Percentiles rank a stretch among this genome's conserved stretches.
These are phyloP conservation scores for Hipposideros armiger DNA, from an alignment of 2,113 vertebrate genomes.

Conservation along the genomic window DNA sequence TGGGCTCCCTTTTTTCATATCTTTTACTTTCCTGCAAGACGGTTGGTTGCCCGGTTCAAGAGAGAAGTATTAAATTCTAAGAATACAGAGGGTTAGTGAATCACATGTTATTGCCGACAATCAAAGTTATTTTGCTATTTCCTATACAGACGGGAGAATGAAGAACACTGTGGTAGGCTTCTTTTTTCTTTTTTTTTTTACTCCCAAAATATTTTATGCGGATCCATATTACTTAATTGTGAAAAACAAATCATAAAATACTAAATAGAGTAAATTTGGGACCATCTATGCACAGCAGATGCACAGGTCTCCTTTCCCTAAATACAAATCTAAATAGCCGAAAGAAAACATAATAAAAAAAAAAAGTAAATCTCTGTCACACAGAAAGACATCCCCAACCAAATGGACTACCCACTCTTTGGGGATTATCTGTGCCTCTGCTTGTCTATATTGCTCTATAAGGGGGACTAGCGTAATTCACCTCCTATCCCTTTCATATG, in stretches of 20 bases:
- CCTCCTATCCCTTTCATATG: not conserved
- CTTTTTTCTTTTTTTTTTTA: not conserved
- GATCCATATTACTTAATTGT: slow-evolving; percentile 51
- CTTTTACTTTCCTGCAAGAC: slow-evolving; percentile 41
- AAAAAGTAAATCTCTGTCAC: not conserved
- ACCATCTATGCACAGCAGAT: not conserved
- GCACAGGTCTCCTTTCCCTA: not conserved
- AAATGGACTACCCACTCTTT: not conserved
- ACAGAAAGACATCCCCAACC: not conserved
- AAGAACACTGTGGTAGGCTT: not conserved
- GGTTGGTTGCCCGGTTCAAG: slow-evolving; percentile 40
- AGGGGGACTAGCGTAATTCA: not conserved
- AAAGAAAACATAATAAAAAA: slow-evolving; percentile 35
- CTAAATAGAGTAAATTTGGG: not conserved
- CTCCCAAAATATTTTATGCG: not conserved
- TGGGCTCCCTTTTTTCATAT: not conserved
- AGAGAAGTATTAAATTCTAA: slow-evolving; percentile 67
- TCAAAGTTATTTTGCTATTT: slow-evolving; percentile 66
- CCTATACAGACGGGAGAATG: not conserved
- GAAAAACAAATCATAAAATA: slow-evolving; percentile 61
- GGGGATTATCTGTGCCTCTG: not conserved
- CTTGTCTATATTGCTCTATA: not conserved
- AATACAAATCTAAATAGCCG: slow-evolving; percentile 38
- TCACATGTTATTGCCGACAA: slow-evolving; percentile 62
- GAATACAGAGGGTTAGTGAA: slow-evolving; percentile 58